A percentile compares a stretch with the other conserved stretches of the same genome.
Conservation (phyloP, 2,888 invertebrate genomes). For the Antheraea yamamai region DNA sequence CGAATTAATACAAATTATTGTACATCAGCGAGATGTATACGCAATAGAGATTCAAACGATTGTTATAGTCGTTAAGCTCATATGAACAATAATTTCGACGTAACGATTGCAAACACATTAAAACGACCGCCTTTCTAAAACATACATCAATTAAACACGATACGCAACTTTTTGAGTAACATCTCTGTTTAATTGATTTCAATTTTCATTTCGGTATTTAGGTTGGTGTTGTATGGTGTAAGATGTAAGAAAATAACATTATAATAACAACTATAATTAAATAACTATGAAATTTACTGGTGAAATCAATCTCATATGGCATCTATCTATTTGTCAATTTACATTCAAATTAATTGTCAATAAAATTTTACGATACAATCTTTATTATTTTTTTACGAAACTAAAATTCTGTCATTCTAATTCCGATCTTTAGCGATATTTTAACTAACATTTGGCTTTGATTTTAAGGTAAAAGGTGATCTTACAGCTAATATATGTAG, state of each 20-base stretch:
- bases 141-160: slow-evolving; percentile 16
- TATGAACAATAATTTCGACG: slow-evolving; percentile 5
- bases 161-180: slow-evolving; percentile 19
- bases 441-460: too few relatives aligned
- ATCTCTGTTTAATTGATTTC: slow-evolving; percentile 20
- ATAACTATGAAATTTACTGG: not conserved
- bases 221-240: slow-evolving; percentile 16
- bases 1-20: not conserved
- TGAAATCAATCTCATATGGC: not conserved
- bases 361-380: too few relatives aligned
- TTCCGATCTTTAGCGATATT: too few relatives aligned
- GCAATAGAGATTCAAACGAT: slow-evolving; percentile 7
- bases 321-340: not conserved
- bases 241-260: not conserved
- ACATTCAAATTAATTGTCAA: too few relatives aligned
- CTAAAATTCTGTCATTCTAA: too few relatives aligned
- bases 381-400: too few relatives aligned
- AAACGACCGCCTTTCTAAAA: slow-evolving; percentile 19
- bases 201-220: slow-evolving; percentile 14
- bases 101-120: slow-evolving; percentile 8
- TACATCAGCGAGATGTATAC: not conserved
- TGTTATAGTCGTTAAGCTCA: slow-evolving; percentile 12
- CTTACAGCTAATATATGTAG: too few relatives aligned
- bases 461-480: too few relatives aligned
- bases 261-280: not conserved